Evolutionary conservation across 2,888 invertebrate species (phyloP), one percentile per base, ranked within the genome.

Genomic region (Agrilus mali): DNA sequence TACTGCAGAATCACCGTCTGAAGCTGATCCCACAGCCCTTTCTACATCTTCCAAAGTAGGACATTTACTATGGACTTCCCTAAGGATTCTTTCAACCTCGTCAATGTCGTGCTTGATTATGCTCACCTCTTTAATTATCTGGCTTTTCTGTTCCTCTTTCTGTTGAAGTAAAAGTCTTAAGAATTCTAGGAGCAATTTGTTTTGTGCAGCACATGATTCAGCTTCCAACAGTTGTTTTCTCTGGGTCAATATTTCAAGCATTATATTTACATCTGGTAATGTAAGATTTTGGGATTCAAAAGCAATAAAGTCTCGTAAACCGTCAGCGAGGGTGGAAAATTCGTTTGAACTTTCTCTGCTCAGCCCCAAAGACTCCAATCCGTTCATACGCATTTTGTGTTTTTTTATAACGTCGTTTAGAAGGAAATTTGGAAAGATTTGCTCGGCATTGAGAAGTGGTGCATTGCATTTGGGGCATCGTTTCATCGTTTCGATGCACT

Each of bases 381-480:
- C 70, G 45, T 68, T 71, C 33, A 68, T 54, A 45, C 75, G 68
- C 34, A 74, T 63, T 50, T 80, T 77, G 47, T 85, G 77, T 54
- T 86, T 83, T 5, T 80, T 75, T 34, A 87, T 77, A 52, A 92
- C 65, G 61, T 89, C 87, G 63, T 89, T 87, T 33, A 92, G 71
- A 43, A 86, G 68, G 61, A 87, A 86, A 67, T 93, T 93, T 0
- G 92, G 92, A 60, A 87, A 87, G 45, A 90, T 80, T 57, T 80
- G 74, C 52, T 81, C 87, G 50, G 74, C 72, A 1, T 75, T 76
- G 2, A 78, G 76, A 7, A 89, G 68, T 2, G 76, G 71, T 12
- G 77, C 79, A 55, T 82, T 84, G 63, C 92, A 93, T 63, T 87
- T 86, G 2, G 92, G 90, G 63, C 92, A 93, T 37, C 83, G 72